These are phyloP conservation scores for Anolis sagrei DNA, from an alignment of 2,113 vertebrate genomes.

Conservation along the genomic window DNA sequence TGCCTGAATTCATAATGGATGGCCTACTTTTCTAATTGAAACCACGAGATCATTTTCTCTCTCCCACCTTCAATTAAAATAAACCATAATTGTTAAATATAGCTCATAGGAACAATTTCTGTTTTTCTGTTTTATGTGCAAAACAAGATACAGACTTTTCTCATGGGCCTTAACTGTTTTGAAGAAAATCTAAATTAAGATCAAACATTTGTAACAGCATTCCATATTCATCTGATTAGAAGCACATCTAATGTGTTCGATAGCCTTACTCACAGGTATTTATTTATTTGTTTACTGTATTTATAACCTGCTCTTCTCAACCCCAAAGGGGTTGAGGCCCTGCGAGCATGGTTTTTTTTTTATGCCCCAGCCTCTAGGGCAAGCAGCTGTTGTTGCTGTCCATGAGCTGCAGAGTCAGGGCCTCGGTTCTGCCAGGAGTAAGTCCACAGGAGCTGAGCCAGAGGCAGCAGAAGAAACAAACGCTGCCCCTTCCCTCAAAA, in stretches of 20 bases:
- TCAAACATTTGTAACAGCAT: background rate
- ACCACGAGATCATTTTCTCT: conserved; percentile 49
- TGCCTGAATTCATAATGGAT: conserved; percentile 61
- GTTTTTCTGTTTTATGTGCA: background rate
- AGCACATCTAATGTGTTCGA: background rate
- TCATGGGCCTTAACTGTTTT: background rate
- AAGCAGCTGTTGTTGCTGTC: too few relatives aligned
- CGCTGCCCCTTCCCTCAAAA: too few relatives aligned
- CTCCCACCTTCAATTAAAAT: conserved; percentile 20
- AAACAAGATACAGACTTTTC: background rate
- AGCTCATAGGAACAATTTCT: conserved; percentile 1
- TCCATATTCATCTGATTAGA: background rate
- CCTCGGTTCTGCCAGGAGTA: too few relatives aligned
- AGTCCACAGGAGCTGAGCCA: too few relatives aligned
- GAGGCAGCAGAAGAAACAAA: too few relatives aligned
- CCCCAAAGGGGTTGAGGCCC: too few relatives aligned
- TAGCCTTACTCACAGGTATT: too few relatives aligned
- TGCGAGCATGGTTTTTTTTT: too few relatives aligned
- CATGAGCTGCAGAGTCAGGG: too few relatives aligned
- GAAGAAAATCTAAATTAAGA: background rate
- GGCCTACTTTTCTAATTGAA: conserved; percentile 59
- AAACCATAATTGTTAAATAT: conserved; percentile 24
- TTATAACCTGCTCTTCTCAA: too few relatives aligned
- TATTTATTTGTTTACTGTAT: too few relatives aligned
- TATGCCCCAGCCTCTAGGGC: too few relatives aligned